Conservation (phyloP, 1,140 invertebrate species). For the Wiebesia pumilae region DNA sequence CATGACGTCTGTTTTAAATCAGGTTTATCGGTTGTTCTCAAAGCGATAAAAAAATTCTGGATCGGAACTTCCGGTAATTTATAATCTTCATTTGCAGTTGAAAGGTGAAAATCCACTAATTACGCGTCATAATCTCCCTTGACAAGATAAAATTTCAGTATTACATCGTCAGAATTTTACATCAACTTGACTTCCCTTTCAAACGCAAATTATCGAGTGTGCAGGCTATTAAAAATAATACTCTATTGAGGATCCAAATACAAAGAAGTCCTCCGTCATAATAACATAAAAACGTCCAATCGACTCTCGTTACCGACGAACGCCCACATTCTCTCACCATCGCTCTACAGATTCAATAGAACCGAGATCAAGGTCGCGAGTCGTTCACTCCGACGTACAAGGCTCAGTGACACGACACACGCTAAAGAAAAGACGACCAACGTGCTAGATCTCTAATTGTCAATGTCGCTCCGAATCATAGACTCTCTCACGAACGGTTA, state of each 20-base stretch:
- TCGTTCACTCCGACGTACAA: conserved; percentile 36
- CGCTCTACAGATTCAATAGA: conserved; percentile 46
- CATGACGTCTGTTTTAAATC: neutral
- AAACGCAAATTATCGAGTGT: neutral
- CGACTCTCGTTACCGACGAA: conserved; percentile 33
- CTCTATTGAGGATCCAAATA: neutral
- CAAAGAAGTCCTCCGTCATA: conserved; percentile 26
- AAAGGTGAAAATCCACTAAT: neutral
- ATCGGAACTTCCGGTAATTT: neutral
- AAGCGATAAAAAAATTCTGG: neutral
- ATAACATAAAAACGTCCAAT: conserved; percentile 10
- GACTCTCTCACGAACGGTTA: neutral
- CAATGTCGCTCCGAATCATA: conserved; percentile 1
- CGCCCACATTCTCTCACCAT: conserved; percentile 1
- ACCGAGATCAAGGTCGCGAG: conserved; percentile 55
- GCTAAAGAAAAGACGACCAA: conserved; percentile 17
- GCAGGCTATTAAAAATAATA: conserved; percentile 2
- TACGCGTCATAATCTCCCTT: neutral
- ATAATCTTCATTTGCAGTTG: neutral
- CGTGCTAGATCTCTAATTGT: neutral
- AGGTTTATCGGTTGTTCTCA: neutral
- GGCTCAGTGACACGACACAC: conserved; percentile 41
- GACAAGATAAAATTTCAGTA: neutral
- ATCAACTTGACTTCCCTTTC: neutral
- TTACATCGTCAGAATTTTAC: neutral